phyloP scores from a whole-genome alignment of 2,888 invertebrate genomes.

The Polylopha cassiicola region DNA sequence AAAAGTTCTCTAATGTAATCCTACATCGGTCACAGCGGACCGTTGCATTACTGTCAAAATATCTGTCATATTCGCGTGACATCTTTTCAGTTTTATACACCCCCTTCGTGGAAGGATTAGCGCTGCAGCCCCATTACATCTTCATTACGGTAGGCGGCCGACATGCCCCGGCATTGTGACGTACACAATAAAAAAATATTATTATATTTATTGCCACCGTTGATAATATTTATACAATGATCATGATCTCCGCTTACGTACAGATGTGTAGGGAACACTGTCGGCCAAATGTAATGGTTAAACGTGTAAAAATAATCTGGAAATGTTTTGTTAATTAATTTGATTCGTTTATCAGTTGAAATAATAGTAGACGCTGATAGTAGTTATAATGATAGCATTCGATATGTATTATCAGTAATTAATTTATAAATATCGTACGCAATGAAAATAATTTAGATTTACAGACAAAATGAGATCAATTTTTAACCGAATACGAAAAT shows the following conservation, averaged over 20 bases:
- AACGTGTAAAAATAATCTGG: too few species aligned
- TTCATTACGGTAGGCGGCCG: constrained; percentile 76
- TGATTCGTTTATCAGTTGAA: too few species aligned
- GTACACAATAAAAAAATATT: constrained; percentile 64
- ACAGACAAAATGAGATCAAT: too few species aligned
- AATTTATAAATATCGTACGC: too few species aligned
- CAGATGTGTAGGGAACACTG: constrained; percentile 39
- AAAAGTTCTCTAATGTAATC: too few species aligned
- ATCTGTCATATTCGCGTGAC: constrained; percentile 74
- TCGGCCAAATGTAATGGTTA: constrained; percentile 30
- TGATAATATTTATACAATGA: constrained; percentile 66
- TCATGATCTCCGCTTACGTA: constrained; percentile 57
- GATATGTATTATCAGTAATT: too few species aligned
- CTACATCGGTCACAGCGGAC: constrained; percentile 29
- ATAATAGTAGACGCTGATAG: too few species aligned
- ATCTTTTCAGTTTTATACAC: constrained; percentile 67
- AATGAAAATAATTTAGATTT: too few species aligned
- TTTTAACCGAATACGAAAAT: too few species aligned
- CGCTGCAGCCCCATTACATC: constrained; percentile 70
- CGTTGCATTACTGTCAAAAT: constrained; percentile 77
- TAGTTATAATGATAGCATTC: too few species aligned
- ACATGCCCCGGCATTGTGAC: constrained; percentile 51
- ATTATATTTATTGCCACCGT: constrained; percentile 59
- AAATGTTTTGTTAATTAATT: too few species aligned
- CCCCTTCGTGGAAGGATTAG: constrained; percentile 72